phyloP scores from a whole-genome alignment of 2,113 vertebrate species.

The Lycocorax pyrrhopterus region DNA sequence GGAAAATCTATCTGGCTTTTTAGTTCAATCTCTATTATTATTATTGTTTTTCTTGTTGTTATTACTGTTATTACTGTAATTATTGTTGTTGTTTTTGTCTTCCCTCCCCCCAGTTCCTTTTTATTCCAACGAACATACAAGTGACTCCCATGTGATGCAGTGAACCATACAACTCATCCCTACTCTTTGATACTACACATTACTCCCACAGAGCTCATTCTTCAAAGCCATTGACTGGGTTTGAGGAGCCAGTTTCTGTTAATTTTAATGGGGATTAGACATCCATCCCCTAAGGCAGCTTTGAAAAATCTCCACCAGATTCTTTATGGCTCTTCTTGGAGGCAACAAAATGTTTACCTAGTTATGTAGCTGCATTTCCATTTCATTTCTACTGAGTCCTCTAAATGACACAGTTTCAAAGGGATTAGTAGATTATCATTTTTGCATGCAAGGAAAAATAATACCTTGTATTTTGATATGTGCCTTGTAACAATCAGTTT shows the following conservation, averaged over 20 bases:
- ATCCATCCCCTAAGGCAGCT: slow-evolving; percentile 32
- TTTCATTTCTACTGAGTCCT: neutral
- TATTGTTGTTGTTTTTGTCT: neutral
- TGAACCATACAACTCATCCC: neutral
- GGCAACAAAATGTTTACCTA: neutral
- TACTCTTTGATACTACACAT: neutral
- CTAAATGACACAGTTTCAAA: neutral
- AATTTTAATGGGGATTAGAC: slow-evolving; percentile 41
- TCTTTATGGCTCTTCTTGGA: slow-evolving; percentile 27
- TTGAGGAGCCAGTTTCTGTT: slow-evolving; percentile 23
- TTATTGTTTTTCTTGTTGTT: neutral
- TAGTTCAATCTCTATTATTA: neutral
- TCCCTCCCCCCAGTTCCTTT: neutral
- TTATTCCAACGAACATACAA: neutral
- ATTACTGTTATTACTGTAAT: neutral
- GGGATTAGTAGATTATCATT: neutral
- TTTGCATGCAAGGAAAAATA: neutral
- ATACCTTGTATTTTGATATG: neutral
- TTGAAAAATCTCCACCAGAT: slow-evolving; percentile 21
- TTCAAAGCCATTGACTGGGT: slow-evolving; percentile 31
- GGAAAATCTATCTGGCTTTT: neutral
- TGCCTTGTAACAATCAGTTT: neutral
- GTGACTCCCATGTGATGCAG: neutral
- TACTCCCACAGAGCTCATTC: neutral
- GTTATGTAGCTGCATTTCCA: neutral